Conservation (phyloP, 1,140 invertebrate genomes). For the Phortica variegata region DNA sequence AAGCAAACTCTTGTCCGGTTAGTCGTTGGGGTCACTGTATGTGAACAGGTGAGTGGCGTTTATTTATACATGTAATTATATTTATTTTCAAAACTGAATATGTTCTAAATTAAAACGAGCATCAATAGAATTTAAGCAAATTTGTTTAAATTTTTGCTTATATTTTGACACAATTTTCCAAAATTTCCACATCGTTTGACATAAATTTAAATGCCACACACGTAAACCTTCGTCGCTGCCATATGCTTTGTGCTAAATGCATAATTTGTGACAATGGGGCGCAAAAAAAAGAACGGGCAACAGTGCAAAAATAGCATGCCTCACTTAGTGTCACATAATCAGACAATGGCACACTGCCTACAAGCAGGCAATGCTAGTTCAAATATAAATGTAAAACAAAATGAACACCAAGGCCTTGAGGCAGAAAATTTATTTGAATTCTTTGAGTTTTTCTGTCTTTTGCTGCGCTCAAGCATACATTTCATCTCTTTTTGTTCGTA, state of each 20-base stretch:
- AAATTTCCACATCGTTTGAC: conserved; percentile 15
- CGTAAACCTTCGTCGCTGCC: too few relatives aligned
- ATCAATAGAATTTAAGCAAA: conserved; percentile 20
- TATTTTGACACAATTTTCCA: background rate
- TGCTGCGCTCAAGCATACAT: conserved; percentile 16
- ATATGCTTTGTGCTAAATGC: conserved; percentile 43
- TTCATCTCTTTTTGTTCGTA: conserved; percentile 8
- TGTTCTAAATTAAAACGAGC: background rate
- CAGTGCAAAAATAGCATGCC: conserved; percentile 18
- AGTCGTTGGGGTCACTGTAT: too few relatives aligned
- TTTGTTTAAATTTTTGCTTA: conserved; percentile 36
- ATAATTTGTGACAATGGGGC: conserved; percentile 33
- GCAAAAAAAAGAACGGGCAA: conserved; percentile 7
- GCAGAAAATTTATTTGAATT: conserved; percentile 49
- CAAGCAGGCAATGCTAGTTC: conserved; percentile 22
- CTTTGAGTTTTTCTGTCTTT: conserved; percentile 7
- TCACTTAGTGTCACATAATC: conserved; percentile 5
- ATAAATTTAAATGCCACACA: conserved; percentile 34
- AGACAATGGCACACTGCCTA: conserved; percentile 23
- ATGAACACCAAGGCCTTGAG: conserved; percentile 22
- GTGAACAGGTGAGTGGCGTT: too few relatives aligned
- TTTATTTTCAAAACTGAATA: background rate
- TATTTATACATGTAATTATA: background rate
- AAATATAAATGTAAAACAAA: conserved; percentile 47
- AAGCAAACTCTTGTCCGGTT: too few relatives aligned